phyloP scores from a whole-genome alignment of 2,797 vertebrate genomes.

The Valencia hispanica region DNA sequence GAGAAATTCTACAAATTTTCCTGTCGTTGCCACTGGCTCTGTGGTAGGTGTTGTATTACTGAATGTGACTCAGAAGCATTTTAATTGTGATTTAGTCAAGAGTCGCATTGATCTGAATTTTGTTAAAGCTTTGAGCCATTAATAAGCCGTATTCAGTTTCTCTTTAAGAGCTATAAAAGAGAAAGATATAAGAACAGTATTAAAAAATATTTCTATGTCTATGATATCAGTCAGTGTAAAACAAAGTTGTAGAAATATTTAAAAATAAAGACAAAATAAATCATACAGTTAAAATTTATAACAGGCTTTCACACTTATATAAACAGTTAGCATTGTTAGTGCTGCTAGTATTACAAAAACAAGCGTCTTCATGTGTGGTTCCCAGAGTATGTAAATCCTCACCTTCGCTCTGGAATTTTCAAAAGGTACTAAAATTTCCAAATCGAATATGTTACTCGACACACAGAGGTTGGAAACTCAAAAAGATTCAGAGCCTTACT shows the following conservation, averaged over 20 bases:
- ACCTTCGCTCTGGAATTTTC: not conserved
- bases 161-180: not conserved
- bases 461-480: not conserved
- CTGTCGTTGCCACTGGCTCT: slow-evolving; percentile 75
- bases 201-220: not conserved
- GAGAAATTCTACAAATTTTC: slow-evolving; percentile 79
- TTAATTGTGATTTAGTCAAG: not conserved
- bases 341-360: not conserved
- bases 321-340: not conserved
- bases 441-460: not conserved
- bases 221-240: not conserved
- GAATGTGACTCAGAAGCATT: not conserved
- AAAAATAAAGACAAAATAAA: not conserved
- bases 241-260: not conserved
- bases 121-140: not conserved
- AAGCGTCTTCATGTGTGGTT: not conserved
- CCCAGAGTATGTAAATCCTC: not conserved
- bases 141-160: not conserved
- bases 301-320: not conserved
- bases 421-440: not conserved
- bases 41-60: slow-evolving; percentile 71
- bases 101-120: not conserved
- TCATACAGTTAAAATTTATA: not conserved
- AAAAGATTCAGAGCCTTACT: not conserved
- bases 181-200: not conserved